Base-by-base conservation (phyloP, 2,888 invertebrate genomes). In the Aporophyla nigra region DNA sequence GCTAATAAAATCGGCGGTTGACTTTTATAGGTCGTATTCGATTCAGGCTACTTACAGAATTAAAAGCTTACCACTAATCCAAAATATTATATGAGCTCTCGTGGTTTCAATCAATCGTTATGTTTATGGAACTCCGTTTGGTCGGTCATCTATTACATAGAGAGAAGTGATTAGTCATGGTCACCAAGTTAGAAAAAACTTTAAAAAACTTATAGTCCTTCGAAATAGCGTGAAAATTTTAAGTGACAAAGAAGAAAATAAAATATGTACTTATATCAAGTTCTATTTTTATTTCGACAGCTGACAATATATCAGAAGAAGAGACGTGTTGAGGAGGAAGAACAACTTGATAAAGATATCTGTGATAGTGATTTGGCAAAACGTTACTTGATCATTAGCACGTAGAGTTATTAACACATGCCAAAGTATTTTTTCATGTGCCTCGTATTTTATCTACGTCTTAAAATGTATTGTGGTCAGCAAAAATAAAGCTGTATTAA, bases 51-150 rank as follows among this genome's bases (percentile, higher is more conserved):
- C 74, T 83, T 54, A 79, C 63, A 24, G 76, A 58, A 75, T 69
- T 78, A 83, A 74, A 76, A 14, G 66, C 46, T 80, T 80, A 75
- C 51, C 24, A 56, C 14, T 74, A 74, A 82, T 76, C 76, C 53
- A 78, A 77, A 87, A 76, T 85, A 84, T 78, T 70, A 27, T 66
- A 80, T 80, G 58, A 78, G 71, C 71, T 77, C 63, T 72, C 71
- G 70, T 66, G 46, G 56, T 74, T n/a, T 65, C 49, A 61, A 12
- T 71, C 69, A 69, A 86, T 75, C 73, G 49, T 14, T 73, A 27
- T 75, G 71, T 74, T 74, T 70, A 63, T 62, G 54, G 56, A 51
- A 40, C n/a, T 68, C 12, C 9, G 24, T 68, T 71, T 56, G 53
- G 24, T 72, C 43, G 63, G 53, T 61, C 49, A 73, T 86, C 71